phyloP scores from a whole-genome alignment of 1,140 invertebrate genomes.

The Oreohelix idahoensis region DNA sequence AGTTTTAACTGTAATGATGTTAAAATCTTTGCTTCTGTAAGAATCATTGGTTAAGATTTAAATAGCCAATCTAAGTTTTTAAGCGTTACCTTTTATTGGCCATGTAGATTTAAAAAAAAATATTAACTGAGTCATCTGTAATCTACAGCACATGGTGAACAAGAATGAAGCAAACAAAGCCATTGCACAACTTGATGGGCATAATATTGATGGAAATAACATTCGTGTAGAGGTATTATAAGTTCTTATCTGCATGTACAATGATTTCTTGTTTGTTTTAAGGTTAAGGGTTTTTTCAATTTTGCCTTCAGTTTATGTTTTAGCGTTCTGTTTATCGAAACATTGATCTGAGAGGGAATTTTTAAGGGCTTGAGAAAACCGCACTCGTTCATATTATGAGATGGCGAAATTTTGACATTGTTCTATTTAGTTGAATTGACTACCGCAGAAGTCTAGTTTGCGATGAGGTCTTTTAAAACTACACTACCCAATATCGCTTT shows the following conservation, averaged over 20 bases:
- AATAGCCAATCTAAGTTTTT: too few relatives aligned
- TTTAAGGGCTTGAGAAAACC: background rate
- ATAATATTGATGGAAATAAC: constrained; percentile 87
- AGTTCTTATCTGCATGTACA: background rate
- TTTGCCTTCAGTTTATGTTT: background rate
- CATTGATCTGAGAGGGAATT: background rate
- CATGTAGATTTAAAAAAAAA: too few relatives aligned
- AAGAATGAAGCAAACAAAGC: constrained; percentile 91
- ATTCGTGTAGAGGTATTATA: constrained; percentile 89
- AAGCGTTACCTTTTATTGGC: too few relatives aligned
- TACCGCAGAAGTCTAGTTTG: background rate
- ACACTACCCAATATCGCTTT: background rate
- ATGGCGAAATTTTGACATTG: background rate
- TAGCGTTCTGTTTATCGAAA: background rate
- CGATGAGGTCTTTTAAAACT: background rate
- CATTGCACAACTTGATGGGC: constrained; percentile 92
- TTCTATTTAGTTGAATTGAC: background rate
- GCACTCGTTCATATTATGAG: background rate
- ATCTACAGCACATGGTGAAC: constrained; percentile 89
- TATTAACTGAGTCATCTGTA: too few relatives aligned
- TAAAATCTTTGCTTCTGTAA: too few relatives aligned
- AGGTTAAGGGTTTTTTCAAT: constrained; percentile 6
- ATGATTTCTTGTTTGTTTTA: background rate
- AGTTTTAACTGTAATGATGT: too few relatives aligned
- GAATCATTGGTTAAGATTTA: too few relatives aligned